Base-by-base conservation (phyloP, 2,113 vertebrate genomes). In the Pseudonaja textilis region DNA sequence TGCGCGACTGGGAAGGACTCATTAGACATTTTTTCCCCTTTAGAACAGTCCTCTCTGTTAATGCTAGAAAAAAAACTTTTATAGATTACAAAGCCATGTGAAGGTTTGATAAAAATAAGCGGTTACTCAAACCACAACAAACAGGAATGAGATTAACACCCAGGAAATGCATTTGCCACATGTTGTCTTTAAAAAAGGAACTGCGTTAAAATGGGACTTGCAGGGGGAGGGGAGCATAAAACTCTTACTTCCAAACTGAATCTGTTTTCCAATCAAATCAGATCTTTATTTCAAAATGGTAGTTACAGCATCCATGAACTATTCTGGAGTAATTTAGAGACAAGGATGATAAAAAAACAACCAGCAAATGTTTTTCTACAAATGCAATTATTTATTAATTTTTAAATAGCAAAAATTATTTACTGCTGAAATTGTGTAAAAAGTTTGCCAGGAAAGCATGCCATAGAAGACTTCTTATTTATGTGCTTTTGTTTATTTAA, bases 101-200 rank as follows among this genome's bases (percentile, higher is more conserved):
- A 57, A 91, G 89, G 55, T n/a, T 85, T 90, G 96, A 96, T 96
- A 97, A 96, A 85, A n/a, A 56, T 57, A 0, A 8, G 74, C 50
- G 59, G 5, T 87, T 90, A 34, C 74, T 54, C n/a, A 64, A 59
- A 57, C 0, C 0, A 5, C 50, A 91, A 92, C 91, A 94, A 95
- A 16, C 25, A 89, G 26, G 81, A 69, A 11, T 86, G 29, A 91
- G 86, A 61, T 88, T 42, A 93, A 61, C 7, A 93, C 4, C 52
- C 86, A 8, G 59, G 22, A 92, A 18, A 85, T 56, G n/a, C 10
- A 55, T 91, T 55, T 55, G 25, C 22, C 52, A 56, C 54, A 85
- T 45, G 52, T 26, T 91, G 14, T 6, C 23, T 57, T 29, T 8
- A 59, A 50, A 25, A 25, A 23, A 54, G 26, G 14, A 54, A 88